These are phyloP conservation scores for Phalanger gymnotis DNA, from an alignment of 2,797 vertebrate species.

Conservation along the genomic window DNA sequence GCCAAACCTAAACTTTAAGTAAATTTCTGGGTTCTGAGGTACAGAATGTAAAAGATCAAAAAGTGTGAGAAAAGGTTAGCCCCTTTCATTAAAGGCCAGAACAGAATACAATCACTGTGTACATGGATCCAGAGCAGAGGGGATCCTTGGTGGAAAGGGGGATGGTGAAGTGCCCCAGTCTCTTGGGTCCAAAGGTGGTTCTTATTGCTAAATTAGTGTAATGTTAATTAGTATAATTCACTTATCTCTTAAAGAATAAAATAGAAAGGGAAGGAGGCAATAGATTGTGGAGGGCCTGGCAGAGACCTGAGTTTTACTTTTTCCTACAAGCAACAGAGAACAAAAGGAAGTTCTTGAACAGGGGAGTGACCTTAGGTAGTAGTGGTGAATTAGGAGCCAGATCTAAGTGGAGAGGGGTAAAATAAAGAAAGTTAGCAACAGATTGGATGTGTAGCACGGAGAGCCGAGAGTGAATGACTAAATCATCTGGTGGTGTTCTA, in stretches of 20 bases:
- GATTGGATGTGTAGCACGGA: too few species aligned
- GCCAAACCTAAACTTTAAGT: not conserved
- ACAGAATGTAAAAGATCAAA: not conserved
- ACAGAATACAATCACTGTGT: not conserved
- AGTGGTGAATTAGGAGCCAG: not conserved
- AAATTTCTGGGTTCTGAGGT: not conserved
- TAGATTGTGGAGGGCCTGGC: too few species aligned
- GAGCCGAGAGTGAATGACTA: not conserved
- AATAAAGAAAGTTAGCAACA: not conserved
- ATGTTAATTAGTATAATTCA: not conserved
- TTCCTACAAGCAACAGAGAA: not conserved
- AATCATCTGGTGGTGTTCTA: too few species aligned
- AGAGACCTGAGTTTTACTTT: not conserved
- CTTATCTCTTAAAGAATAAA: not conserved
- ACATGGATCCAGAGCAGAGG: not conserved
- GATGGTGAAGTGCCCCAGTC: too few species aligned
- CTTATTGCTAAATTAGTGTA: too few species aligned
- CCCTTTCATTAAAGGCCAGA: not conserved
- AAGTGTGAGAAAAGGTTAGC: not conserved
- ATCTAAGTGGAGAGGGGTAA: not conserved
- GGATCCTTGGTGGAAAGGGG: not conserved
- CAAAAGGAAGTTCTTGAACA: not conserved
- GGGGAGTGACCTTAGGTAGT: not conserved
- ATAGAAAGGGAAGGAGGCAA: not conserved
- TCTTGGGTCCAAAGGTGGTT: not conserved